phyloP scores from a whole-genome alignment of 2,888 invertebrate species.

The Sepioteuthis lessoniana region DNA sequence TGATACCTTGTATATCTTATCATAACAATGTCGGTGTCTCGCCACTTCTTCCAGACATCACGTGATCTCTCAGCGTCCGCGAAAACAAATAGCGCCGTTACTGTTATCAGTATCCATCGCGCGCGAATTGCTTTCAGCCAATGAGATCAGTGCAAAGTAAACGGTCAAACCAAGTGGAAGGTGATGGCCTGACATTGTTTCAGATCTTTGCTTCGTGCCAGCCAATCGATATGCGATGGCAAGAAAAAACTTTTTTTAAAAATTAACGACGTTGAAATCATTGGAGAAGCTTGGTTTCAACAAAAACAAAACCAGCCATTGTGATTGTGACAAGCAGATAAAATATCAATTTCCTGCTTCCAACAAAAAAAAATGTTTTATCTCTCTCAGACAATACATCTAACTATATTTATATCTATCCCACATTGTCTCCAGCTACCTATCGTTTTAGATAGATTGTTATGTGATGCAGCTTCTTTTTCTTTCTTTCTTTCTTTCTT shows the following conservation, averaged over 20 bases:
- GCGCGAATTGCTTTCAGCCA: background rate
- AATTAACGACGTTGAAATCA: too few species aligned
- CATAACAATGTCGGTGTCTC: constrained; percentile 14
- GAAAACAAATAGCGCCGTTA: background rate
- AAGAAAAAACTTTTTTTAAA: background rate
- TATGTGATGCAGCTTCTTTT: too few species aligned
- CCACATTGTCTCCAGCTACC: too few species aligned
- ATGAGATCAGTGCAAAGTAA: background rate
- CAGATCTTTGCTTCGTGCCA: background rate
- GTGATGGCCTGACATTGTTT: background rate
- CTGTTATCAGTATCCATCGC: constrained; percentile 8
- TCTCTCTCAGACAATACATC: too few species aligned
- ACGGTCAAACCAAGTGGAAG: background rate
- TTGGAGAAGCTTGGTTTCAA: too few species aligned
- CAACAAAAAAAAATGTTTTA: too few species aligned
- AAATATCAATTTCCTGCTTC: too few species aligned
- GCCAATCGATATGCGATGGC: background rate
- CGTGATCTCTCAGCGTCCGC: background rate
- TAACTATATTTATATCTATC: too few species aligned
- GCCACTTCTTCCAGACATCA: background rate
- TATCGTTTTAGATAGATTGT: too few species aligned
- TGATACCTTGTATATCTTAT: background rate
- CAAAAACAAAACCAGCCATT: too few species aligned
- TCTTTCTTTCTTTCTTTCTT: too few species aligned
- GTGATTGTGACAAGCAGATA: too few species aligned